Percentiles rank a stretch among this genome's conserved stretches.
Conservation (phyloP, 2,797 vertebrate genomes). For the Yasuhikotakia modesta region DNA sequence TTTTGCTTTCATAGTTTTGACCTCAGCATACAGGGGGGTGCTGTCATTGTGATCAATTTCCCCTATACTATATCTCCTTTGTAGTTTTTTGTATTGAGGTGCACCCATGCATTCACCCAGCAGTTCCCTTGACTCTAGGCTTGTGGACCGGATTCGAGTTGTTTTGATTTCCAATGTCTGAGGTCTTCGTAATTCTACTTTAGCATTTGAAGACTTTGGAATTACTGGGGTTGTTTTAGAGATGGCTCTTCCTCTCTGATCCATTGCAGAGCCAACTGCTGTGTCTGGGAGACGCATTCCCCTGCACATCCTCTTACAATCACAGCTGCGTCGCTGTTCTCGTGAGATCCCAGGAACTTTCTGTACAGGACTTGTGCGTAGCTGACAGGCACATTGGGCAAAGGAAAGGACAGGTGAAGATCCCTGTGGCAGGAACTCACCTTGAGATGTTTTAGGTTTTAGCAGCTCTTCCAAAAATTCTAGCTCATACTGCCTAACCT, state of each 20-base stretch:
- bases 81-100: conserved; percentile 87
- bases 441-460: conserved; percentile 91
- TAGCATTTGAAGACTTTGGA: conserved; percentile 76
- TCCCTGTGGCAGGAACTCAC: conserved; percentile 84
- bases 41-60: conserved; percentile 88
- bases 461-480: conserved; percentile 97
- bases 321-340: conserved; percentile 95
- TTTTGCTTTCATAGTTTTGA: conserved; percentile 81
- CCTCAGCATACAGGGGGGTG: conserved; percentile 84
- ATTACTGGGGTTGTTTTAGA: conserved; percentile 74
- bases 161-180: conserved; percentile 83
- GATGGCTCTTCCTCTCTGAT: conserved; percentile 75
- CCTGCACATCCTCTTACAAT: conserved; percentile 93
- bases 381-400: conserved; percentile 90
- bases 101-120: conserved; percentile 84
- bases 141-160: conserved; percentile 89
- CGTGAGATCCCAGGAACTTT: conserved; percentile 94
- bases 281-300: conserved; percentile 87
- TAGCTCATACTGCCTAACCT: conserved; percentile 96
- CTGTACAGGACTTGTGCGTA: conserved; percentile 91
- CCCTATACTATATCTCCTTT: conserved; percentile 88
- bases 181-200: conserved; percentile 74
- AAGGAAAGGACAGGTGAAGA: conserved; percentile 88
- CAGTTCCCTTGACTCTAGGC: conserved; percentile 91
- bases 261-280: conserved; percentile 76